Evolutionary conservation across 2,888 invertebrate species (phyloP).

Genomic region (Beris chalybata): DNA sequence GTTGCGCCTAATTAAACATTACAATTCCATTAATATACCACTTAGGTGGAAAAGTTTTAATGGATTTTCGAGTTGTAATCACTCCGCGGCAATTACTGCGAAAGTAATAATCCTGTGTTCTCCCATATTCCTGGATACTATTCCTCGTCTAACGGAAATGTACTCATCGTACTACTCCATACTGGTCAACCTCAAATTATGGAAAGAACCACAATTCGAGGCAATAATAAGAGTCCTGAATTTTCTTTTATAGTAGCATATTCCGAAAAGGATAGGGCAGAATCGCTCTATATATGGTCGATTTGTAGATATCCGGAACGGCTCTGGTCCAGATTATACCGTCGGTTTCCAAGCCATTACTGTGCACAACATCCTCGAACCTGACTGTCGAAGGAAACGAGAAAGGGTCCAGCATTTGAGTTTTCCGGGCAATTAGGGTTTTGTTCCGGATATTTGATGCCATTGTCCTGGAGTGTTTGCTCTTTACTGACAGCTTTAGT

Average conservation of each 20-base stretch:
- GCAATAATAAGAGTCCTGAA: constrained; percentile 11
- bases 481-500: too few relatives aligned
- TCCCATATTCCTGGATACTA: too few relatives aligned
- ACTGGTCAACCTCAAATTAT: neutral
- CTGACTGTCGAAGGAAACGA: constrained; percentile 17
- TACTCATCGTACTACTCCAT: too few relatives aligned
- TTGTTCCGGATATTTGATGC: constrained; percentile 33
- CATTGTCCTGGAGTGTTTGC: constrained; percentile 10
- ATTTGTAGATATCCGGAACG: neutral
- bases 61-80: too few relatives aligned
- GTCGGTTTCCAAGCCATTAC: constrained; percentile 21
- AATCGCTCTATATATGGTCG: neutral
- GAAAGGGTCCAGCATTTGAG: constrained; percentile 22
- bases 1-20: too few relatives aligned
- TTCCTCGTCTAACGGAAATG: too few relatives aligned
- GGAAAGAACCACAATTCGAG: constrained; percentile 5
- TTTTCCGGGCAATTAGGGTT: constrained; percentile 33
- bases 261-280: too few relatives aligned
- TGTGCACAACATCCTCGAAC: neutral
- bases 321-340: constrained; percentile 11
- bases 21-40: too few relatives aligned
- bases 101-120: too few relatives aligned
- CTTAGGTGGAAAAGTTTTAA: too few relatives aligned
- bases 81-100: too few relatives aligned
- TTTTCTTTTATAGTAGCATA: too few relatives aligned